Evolutionary conservation across 2,113 vertebrate species (phyloP), one percentile per base, ranked within the genome.

Genomic region (Hemibagrus wyckioides): DNA sequence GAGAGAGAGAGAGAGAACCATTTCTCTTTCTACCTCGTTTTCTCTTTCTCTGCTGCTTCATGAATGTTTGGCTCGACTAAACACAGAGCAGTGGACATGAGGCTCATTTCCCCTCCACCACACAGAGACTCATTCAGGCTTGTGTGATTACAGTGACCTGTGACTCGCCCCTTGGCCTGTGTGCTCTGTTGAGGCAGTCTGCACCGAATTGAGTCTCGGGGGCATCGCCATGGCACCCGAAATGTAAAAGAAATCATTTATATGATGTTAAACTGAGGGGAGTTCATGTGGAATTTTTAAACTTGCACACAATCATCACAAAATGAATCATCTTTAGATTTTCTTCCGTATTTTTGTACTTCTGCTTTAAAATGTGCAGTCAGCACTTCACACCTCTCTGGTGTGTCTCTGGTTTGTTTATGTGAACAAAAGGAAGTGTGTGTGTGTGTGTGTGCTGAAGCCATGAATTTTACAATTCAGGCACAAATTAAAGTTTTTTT

Each of bases 121-220:
- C 84, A 86, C 48, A 82, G 84, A 33, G 21, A 54, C 50, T 76
- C 39, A 81, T 86, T 90, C 71, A 90, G 41, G 33, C 39, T 77
- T 1, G 9, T 67, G 48, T 84, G 76, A 83, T 82, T 67, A 85
- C 75, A 69, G 25, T 6, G 11, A 56, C 77, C 67, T 82, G 67
- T 82, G 79, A 88, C 56, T 56, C 57, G 87, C 85, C 81, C 82
- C 80, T 44, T 87, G 77, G 50, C 85, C 69, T 61, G 36, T 56
- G 44, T 10, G 25, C 81, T 90, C 57, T 76, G 52, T 57, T 67
- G 63, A 84, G 54, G 44, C 54, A 48, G 84, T 67, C 86, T 54
- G 25, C 52, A 52, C 71, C 48, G 5, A 36, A 85, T 25, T 39
- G 61, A 44, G n/a, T 50, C 63, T 59, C 28, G 39, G 39, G 80